Evolutionary conservation across 2,797 vertebrate genomes (phyloP).

Genomic region (Cygnus olor): DNA sequence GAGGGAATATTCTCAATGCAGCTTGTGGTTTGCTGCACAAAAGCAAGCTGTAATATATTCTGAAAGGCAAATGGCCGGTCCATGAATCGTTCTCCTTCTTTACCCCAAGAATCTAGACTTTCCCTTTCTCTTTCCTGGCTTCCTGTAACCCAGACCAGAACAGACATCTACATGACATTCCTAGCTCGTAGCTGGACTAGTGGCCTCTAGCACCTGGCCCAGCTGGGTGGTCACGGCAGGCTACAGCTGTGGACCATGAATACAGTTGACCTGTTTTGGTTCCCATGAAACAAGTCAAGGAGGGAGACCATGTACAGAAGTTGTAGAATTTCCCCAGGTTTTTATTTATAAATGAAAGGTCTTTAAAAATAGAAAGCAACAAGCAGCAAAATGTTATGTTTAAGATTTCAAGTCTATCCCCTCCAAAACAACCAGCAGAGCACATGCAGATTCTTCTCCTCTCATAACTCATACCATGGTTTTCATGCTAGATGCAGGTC

Average conservation of each 20-base stretch:
- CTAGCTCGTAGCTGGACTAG: not conserved
- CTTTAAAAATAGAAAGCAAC: not conserved
- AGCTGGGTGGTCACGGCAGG: not conserved
- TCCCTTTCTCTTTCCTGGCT: not conserved
- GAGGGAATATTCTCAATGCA: not conserved
- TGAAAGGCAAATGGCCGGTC: not conserved
- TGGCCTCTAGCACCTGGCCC: not conserved
- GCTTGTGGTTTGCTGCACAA: not conserved
- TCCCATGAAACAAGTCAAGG: not conserved
- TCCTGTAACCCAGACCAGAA: not conserved
- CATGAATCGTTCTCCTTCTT: not conserved
- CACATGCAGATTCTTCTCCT: not conserved
- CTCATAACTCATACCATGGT: not conserved
- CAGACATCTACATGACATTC: not conserved
- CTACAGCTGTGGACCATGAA: not conserved
- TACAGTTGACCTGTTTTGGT: not conserved
- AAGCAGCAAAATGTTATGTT: not conserved
- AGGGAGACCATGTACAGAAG: not conserved
- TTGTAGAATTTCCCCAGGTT: not conserved
- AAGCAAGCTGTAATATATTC: not conserved
- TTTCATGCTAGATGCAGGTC: not conserved
- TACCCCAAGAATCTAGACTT: not conserved
- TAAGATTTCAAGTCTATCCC: not conserved
- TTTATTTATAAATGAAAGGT: not conserved
- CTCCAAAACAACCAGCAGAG: not conserved